phyloP scores from a whole-genome alignment of 2,113 vertebrate genomes.

The Epinephelus moara region DNA sequence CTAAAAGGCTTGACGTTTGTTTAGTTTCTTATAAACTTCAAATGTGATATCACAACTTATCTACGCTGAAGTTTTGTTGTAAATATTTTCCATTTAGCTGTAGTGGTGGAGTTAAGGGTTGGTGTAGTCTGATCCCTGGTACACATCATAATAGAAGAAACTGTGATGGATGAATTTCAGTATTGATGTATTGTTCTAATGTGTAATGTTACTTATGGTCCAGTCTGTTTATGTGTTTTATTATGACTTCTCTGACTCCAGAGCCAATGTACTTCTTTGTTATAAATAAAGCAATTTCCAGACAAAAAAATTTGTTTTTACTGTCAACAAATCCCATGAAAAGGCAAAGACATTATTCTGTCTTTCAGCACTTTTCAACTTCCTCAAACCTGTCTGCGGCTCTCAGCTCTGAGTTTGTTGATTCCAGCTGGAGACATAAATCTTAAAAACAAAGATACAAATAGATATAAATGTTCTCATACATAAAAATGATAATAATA shows the following conservation, averaged over 20 bases:
- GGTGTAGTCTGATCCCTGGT: neutral
- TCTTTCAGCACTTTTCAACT: neutral
- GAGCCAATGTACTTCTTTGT: neutral
- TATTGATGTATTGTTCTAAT: neutral
- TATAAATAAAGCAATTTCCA: neutral
- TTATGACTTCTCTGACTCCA: neutral
- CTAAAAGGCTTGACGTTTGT: neutral
- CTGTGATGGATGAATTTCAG: neutral
- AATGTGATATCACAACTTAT: neutral
- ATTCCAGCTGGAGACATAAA: neutral
- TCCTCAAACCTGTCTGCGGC: neutral
- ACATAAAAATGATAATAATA: neutral
- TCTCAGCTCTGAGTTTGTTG: neutral
- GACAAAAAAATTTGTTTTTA: neutral
- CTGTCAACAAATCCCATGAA: neutral
- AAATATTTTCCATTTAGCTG: neutral
- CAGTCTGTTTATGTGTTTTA: neutral
- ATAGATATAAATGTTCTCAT: neutral
- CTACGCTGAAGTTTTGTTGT: neutral
- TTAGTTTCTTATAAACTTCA: neutral
- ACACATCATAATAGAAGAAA: neutral
- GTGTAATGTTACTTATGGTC: neutral
- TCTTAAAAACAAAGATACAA: neutral
- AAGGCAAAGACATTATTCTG: neutral
- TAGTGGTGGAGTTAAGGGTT: neutral